Conservation (phyloP, 2,113 vertebrate species). For the Camelus bactrianus region DNA sequence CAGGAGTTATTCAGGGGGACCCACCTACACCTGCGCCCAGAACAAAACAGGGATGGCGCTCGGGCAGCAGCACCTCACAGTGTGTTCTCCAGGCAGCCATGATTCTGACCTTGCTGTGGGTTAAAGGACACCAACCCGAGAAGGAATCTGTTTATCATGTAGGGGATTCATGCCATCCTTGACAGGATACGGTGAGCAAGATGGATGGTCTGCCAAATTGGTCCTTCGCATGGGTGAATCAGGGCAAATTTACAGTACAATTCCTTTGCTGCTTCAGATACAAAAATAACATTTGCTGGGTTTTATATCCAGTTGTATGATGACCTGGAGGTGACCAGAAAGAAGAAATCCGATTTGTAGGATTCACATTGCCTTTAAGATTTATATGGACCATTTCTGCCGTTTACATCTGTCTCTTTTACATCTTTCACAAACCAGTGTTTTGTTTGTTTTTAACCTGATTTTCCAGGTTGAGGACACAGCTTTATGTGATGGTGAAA, state of each 20-base stretch:
- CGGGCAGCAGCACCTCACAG: neutral
- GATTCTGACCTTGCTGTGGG: conserved; percentile 90
- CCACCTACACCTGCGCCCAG: conserved; percentile 76
- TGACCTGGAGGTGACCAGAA: conserved; percentile 82
- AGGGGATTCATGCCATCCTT: conserved; percentile 87
- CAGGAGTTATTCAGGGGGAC: conserved; percentile 66
- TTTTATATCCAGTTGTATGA: conserved; percentile 79
- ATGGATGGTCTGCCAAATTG: conserved; percentile 90
- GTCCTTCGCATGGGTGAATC: conserved; percentile 89
- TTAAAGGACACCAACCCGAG: conserved; percentile 90
- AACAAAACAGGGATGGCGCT: conserved; percentile 75
- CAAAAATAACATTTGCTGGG: conserved; percentile 86
- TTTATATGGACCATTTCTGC: conserved; percentile 72
- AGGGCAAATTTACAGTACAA: conserved; percentile 87
- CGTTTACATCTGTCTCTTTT: conserved; percentile 59
- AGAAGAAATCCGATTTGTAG: conserved; percentile 84
- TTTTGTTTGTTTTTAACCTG: conserved; percentile 15
- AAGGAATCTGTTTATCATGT: conserved; percentile 91
- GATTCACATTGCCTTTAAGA: conserved; percentile 79
- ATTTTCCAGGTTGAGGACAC: conserved; percentile 57
- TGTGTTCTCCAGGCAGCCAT: conserved; percentile 85
- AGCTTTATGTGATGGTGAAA: neutral
- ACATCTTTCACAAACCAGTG: conserved; percentile 62
- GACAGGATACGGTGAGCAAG: conserved; percentile 90
- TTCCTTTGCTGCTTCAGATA: conserved; percentile 84